phyloP scores from a whole-genome alignment of 2,888 invertebrate species.

The Cheilosia impressa region DNA sequence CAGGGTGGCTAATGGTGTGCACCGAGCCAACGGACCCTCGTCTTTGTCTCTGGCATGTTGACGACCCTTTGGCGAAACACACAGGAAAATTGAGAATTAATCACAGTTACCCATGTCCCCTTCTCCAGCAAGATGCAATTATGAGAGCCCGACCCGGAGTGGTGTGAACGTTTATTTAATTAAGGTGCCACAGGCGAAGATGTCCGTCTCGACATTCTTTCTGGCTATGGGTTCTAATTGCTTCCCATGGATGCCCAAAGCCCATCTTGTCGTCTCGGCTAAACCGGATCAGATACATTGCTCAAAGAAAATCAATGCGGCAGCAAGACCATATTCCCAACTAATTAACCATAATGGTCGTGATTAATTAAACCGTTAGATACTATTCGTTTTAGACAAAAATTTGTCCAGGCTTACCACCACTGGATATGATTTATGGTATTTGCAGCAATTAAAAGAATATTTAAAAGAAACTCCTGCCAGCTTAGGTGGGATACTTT shows the following conservation, averaged over 20 bases:
- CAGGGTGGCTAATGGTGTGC: slow-evolving; percentile 43
- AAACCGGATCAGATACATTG: slow-evolving; percentile 20
- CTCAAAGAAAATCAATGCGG: slow-evolving; percentile 4
- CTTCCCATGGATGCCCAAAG: slow-evolving; percentile 30
- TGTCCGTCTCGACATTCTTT: slow-evolving; percentile 7
- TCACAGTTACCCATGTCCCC: slow-evolving; percentile 28
- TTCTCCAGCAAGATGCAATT: slow-evolving; percentile 17
- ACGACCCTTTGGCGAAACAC: slow-evolving; percentile 18
- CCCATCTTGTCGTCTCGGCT: not conserved
- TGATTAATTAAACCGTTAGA: slow-evolving; percentile 10
- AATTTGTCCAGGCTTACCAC: not conserved
- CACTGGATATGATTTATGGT: not conserved
- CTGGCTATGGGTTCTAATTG: slow-evolving; percentile 50
- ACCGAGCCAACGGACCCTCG: not conserved
- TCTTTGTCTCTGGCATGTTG: slow-evolving; percentile 44
- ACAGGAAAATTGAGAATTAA: slow-evolving; percentile 51
- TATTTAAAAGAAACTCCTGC: too few species aligned
- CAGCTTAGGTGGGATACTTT: too few species aligned
- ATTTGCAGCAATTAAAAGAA: too few species aligned
- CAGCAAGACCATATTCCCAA: not conserved
- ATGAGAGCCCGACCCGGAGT: slow-evolving; percentile 1
- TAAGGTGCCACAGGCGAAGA: slow-evolving; percentile 58
- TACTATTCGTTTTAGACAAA: not conserved
- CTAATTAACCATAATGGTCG: slow-evolving; percentile 18
- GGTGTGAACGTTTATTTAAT: slow-evolving; percentile 71